phyloP scores from a whole-genome alignment of 2,888 invertebrate genomes.

The Argyresthia goedartella region DNA sequence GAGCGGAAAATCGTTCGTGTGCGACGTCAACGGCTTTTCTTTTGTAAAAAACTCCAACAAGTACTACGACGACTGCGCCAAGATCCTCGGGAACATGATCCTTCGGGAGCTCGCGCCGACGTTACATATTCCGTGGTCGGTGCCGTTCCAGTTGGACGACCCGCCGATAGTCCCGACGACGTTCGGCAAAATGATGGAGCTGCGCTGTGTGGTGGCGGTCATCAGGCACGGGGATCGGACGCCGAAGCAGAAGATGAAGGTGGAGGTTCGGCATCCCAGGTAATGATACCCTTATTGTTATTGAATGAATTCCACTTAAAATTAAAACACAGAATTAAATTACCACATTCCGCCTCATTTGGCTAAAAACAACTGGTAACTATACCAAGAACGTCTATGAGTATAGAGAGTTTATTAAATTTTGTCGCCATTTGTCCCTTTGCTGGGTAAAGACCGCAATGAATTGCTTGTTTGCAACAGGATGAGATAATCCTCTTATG shows the following conservation, averaged over 20 bases:
- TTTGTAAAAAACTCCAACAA: conserved; percentile 99
- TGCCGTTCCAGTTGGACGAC: conserved; percentile 97
- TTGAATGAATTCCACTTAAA: too few species aligned
- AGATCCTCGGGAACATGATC: conserved; percentile 98
- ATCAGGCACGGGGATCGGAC: conserved; percentile 98
- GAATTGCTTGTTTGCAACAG: too few species aligned
- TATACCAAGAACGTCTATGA: too few species aligned
- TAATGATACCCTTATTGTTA: conserved; percentile 35
- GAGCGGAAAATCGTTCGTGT: conserved; percentile 98
- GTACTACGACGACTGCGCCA: conserved; percentile 99
- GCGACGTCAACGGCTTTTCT: conserved; percentile 99
- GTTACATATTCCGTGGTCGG: conserved; percentile 96
- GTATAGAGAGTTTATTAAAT: too few species aligned
- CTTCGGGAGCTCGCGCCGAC: conserved; percentile 94
- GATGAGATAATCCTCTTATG: too few species aligned
- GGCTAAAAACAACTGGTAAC: too few species aligned
- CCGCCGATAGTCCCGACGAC: conserved; percentile 99
- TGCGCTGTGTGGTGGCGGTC: conserved; percentile 96
- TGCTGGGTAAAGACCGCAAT: too few species aligned
- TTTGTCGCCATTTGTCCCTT: too few species aligned
- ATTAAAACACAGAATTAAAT: too few species aligned
- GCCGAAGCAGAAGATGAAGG: conserved; percentile 99
- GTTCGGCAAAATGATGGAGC: conserved; percentile 95
- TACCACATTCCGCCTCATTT: too few species aligned
- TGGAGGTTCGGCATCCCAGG: conserved; percentile 97